Conservation (phyloP, 1,140 invertebrate species). For the Drosophila oshimai region DNA sequence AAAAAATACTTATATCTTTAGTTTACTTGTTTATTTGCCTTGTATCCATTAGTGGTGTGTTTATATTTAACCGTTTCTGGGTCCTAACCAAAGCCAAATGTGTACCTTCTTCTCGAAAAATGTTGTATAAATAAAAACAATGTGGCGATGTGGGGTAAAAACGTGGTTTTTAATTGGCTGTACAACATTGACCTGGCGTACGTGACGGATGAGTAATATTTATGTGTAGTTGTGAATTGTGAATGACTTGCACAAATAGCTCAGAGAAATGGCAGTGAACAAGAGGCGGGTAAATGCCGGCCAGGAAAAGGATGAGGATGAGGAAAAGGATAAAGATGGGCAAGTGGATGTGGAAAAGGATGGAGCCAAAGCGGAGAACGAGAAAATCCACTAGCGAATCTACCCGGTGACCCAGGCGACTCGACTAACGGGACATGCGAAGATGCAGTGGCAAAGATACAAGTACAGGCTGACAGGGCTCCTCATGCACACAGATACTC, state of each 20-base stretch:
- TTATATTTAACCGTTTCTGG: constrained; percentile 5
- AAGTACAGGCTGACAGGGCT: constrained; percentile 45
- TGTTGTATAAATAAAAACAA: constrained; percentile 36
- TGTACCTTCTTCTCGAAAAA: constrained; percentile 16
- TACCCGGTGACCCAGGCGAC: constrained; percentile 41
- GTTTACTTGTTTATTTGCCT: constrained; percentile 25
- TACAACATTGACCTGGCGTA: constrained; percentile 37
- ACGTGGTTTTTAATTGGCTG: constrained; percentile 24
- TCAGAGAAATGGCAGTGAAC: constrained; percentile 22
- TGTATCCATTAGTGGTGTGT: constrained; percentile 9
- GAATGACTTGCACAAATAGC: constrained; percentile 41
- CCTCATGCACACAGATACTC: constrained; percentile 25
- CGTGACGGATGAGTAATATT: constrained; percentile 42
- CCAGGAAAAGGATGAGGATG: constrained; percentile 9
- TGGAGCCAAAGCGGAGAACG: background rate
- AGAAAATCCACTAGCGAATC: constrained; percentile 40
- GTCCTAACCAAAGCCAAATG: constrained; percentile 35
- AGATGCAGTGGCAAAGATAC: constrained; percentile 64
- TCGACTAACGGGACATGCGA: constrained; percentile 45
- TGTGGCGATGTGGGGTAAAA: constrained; percentile 1
- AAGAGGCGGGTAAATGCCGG: constrained; percentile 32
- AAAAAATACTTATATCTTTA: background rate
- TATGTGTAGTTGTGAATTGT: constrained; percentile 36
- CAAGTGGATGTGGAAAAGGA: background rate
- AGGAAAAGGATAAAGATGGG: background rate